These are phyloP conservation scores for Centruroides vittatus DNA, from an alignment of 1,140 invertebrate species.

Conservation along the genomic window DNA sequence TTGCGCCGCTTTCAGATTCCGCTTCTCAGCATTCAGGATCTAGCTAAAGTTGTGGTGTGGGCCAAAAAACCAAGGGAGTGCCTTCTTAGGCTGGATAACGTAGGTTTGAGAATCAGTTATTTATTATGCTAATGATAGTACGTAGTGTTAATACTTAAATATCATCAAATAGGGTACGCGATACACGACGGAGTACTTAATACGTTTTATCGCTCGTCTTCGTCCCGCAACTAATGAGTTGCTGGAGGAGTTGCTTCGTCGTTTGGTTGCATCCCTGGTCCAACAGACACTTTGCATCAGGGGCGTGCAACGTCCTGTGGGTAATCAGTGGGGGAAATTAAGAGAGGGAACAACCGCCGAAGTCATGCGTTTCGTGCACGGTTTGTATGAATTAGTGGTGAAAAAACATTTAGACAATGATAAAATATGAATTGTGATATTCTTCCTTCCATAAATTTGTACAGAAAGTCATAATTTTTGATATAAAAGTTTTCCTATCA, in stretches of 20 bases:
- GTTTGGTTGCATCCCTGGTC: slow-evolving; percentile 45
- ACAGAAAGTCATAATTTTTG: too few species aligned
- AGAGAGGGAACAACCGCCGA: slow-evolving; percentile 35
- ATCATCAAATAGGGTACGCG: slow-evolving; percentile 38
- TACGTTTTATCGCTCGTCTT: slow-evolving; percentile 49
- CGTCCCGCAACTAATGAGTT: slow-evolving; percentile 29
- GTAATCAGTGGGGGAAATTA: slow-evolving; percentile 27
- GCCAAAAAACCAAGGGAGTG: slow-evolving; percentile 34
- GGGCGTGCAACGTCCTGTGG: slow-evolving; percentile 24
- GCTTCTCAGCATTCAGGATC: slow-evolving; percentile 45
- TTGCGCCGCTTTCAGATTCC: slow-evolving; percentile 34
- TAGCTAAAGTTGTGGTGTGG: slow-evolving; percentile 45
- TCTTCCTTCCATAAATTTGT: too few species aligned
- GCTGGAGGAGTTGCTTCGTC: slow-evolving; percentile 38
- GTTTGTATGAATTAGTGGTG: slow-evolving; percentile 11
- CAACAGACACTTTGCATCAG: slow-evolving; percentile 45
- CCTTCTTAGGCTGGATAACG: slow-evolving; percentile 43
- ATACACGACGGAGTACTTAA: slow-evolving; percentile 52
- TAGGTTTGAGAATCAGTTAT: slow-evolving; percentile 24
- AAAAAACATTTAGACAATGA: too few species aligned
- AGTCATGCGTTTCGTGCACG: slow-evolving; percentile 32
- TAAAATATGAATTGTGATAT: too few species aligned
- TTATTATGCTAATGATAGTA: background rate
- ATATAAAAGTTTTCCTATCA: too few species aligned
- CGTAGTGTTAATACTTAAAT: background rate